A percentile compares a stretch with the other conserved stretches of the same genome.
Evolutionary conservation across 2,113 vertebrate genomes (phyloP).

Genomic region (Garra rufa): DNA sequence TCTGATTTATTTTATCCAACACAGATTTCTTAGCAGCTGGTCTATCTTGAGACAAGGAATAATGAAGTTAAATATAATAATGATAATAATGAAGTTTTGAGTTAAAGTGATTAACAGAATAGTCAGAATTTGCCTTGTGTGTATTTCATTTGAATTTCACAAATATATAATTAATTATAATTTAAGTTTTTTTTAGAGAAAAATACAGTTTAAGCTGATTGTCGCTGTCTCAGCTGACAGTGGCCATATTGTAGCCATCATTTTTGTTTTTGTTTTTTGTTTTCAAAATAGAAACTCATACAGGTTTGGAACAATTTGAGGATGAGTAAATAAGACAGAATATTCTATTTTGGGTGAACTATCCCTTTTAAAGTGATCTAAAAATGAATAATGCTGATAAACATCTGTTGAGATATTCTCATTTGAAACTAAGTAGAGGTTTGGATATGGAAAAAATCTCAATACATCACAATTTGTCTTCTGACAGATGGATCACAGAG

Average conservation of each 20-base stretch:
- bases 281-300: neutral
- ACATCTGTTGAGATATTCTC: neutral
- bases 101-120: neutral
- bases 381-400: neutral
- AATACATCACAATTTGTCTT: neutral
- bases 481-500: constrained; percentile 86
- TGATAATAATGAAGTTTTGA: neutral
- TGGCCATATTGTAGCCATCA: too few relatives aligned
- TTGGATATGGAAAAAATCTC: neutral
- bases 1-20: neutral
- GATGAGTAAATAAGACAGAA: neutral
- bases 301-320: neutral
- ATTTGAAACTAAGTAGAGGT: neutral
- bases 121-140: neutral
- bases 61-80: too few relatives aligned
- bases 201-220: neutral
- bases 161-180: neutral
- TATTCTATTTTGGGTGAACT: neutral
- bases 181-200: neutral
- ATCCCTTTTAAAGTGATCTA: neutral
- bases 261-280: too few relatives aligned
- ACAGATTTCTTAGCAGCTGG: neutral
- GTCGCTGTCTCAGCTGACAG: neutral
- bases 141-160: neutral
- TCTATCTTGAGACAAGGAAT: neutral